Evolutionary conservation across 1,140 invertebrate genomes (phyloP).

Genomic region (Elysia chlorotica): DNA sequence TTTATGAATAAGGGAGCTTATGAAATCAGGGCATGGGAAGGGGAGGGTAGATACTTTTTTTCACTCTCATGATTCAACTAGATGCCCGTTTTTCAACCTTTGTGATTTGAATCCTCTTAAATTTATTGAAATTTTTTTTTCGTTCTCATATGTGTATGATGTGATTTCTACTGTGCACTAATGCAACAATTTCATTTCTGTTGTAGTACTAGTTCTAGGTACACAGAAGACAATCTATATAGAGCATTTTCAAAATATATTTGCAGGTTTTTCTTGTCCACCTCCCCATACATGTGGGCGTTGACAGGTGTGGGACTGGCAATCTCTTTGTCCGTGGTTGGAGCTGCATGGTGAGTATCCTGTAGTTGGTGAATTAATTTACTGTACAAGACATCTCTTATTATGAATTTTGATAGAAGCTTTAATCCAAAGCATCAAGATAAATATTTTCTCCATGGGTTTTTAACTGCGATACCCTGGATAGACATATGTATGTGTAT

Average conservation of each 20-base stretch:
- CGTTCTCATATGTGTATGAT: not conserved
- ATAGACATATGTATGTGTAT: no score
- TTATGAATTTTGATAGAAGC: no score
- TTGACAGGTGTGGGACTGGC: slow-evolving; percentile 88
- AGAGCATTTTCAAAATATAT: slow-evolving; percentile 17
- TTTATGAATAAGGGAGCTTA: no score
- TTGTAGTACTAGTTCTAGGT: not conserved
- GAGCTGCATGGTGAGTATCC: slow-evolving; percentile 84
- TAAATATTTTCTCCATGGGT: no score
- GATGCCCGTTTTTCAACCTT: not conserved
- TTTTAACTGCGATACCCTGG: no score
- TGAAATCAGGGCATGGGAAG: no score
- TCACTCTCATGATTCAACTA: not conserved
- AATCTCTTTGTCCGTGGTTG: slow-evolving; percentile 94
- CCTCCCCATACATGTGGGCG: slow-evolving; percentile 94
- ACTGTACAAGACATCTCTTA: no score
- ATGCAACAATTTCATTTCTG: not conserved
- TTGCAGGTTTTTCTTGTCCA: slow-evolving; percentile 74
- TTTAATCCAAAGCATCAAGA: no score
- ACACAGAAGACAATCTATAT: not conserved
- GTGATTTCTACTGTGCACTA: not conserved
- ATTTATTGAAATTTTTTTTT: not conserved
- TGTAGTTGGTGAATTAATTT: no score
- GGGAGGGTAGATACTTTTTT: no score
- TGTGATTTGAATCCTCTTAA: no score